Conservation (phyloP, 1,140 invertebrate species). For the Muscidifurax raptorellus region DNA sequence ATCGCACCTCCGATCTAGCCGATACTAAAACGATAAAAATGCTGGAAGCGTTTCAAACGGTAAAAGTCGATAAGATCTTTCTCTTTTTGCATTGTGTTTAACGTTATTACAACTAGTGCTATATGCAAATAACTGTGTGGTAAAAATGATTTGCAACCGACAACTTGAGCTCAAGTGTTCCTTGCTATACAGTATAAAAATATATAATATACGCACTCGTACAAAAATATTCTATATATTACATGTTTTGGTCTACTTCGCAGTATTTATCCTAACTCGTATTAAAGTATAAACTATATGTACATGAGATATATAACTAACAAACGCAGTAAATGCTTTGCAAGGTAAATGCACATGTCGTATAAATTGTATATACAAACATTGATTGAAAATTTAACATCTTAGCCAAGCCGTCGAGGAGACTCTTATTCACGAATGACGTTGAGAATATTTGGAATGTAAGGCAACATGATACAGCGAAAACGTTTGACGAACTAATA, state of each 20-base stretch:
- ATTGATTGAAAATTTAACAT: too few relatives aligned
- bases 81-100: neutral
- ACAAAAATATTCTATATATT: constrained; percentile 35
- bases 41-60: constrained; percentile 37
- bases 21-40: constrained; percentile 22
- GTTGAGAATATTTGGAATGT: too few relatives aligned
- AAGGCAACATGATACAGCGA: too few relatives aligned
- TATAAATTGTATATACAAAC: too few relatives aligned
- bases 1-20: neutral
- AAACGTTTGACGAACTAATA: too few relatives aligned
- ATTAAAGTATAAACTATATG: neutral
- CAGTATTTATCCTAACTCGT: neutral
- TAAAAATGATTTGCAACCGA: neutral
- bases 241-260: constrained; percentile 33
- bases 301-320: constrained; percentile 3
- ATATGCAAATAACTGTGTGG: neutral
- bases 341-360: constrained; percentile 34
- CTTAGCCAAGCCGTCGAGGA: too few relatives aligned
- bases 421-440: too few relatives aligned
- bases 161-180: neutral
- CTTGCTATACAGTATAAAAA: neutral
- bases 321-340: neutral
- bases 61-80: neutral
- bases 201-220: neutral
- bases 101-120: too few relatives aligned